These are phyloP conservation scores for Grapholita molesta DNA, from an alignment of 1,140 invertebrate genomes.

Conservation along the genomic window DNA sequence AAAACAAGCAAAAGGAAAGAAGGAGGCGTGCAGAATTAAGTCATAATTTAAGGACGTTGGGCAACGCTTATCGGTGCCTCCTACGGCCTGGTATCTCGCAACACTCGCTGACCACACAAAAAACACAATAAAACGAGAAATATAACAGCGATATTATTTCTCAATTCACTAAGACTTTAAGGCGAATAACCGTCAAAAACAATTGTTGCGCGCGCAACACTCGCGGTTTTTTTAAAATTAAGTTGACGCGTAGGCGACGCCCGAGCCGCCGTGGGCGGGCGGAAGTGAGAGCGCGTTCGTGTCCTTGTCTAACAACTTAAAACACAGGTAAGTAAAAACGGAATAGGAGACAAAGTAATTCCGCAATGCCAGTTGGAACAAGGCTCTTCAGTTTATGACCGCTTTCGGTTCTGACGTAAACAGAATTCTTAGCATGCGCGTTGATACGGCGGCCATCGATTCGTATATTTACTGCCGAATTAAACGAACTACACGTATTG, in stretches of 20 bases:
- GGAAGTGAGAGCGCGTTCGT: conserved; percentile 69
- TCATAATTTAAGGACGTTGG: conserved; percentile 67
- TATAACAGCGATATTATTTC: conserved; percentile 21
- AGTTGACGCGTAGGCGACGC: conserved; percentile 60
- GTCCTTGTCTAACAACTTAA: conserved; percentile 56
- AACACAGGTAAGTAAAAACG: conserved; percentile 37
- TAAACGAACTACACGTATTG: conserved; percentile 21
- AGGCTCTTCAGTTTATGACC: conserved; percentile 69
- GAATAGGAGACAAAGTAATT: conserved; percentile 41
- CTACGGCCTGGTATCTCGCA: conserved; percentile 64
- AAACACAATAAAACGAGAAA: conserved; percentile 26
- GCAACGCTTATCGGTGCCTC: conserved; percentile 55
- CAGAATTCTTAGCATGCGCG: conserved; percentile 26
- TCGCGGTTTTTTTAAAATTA: conserved; percentile 60
- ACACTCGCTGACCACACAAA: conserved; percentile 41
- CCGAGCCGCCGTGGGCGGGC: conserved; percentile 66
- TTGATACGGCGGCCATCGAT: conserved; percentile 36
- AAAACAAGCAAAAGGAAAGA: conserved; percentile 48
- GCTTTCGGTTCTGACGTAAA: conserved; percentile 71
- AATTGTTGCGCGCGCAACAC: conserved; percentile 53
- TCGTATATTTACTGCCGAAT: conserved; percentile 37
- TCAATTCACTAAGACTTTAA: conserved; percentile 28
- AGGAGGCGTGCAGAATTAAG: conserved; percentile 63
- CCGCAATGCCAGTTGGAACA: conserved; percentile 69
- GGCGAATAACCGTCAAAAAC: conserved; percentile 33